Evolutionary conservation across 2,797 vertebrate species (phyloP).

Genomic region (Pampus argenteus): DNA sequence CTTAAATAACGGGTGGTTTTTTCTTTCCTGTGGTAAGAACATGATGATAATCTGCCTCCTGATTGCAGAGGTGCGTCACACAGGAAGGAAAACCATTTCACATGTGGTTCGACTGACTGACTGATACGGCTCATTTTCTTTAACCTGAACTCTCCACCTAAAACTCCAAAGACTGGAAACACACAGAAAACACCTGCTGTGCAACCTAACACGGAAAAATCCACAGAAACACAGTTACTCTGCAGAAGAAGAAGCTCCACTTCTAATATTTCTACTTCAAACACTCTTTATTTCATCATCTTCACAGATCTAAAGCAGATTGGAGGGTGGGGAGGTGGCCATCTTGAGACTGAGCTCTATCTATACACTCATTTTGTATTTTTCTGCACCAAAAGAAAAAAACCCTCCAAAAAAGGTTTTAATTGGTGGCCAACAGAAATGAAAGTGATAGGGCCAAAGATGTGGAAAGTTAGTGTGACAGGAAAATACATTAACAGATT

Average conservation of each 20-base stretch:
- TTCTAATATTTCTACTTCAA: too few relatives aligned
- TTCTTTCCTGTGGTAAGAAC: slow-evolving; percentile 16
- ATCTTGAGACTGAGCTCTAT: slow-evolving; percentile 13
- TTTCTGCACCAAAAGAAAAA: not conserved
- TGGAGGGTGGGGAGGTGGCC: not conserved
- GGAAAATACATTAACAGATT: not conserved
- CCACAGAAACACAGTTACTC: not conserved
- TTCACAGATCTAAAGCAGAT: too few relatives aligned
- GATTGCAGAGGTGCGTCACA: slow-evolving; percentile 10
- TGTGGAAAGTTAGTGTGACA: not conserved
- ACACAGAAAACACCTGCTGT: not conserved
- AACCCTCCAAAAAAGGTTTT: not conserved
- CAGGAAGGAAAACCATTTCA: slow-evolving; percentile 42
- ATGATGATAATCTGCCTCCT: not conserved
- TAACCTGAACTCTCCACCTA: slow-evolving; percentile 2
- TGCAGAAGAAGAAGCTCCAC: too few relatives aligned
- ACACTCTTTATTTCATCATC: too few relatives aligned
- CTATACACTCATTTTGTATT: not conserved
- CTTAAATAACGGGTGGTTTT: slow-evolving; percentile 15
- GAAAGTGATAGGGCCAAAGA: not conserved
- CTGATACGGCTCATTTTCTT: not conserved
- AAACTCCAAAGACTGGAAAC: not conserved
- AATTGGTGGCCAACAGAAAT: not conserved
- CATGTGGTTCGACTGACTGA: not conserved
- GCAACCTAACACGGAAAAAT: slow-evolving; percentile 5